These are phyloP conservation scores for Drosophila sordidula DNA, from an alignment of 2,888 invertebrate genomes.

Conservation along the genomic window DNA sequence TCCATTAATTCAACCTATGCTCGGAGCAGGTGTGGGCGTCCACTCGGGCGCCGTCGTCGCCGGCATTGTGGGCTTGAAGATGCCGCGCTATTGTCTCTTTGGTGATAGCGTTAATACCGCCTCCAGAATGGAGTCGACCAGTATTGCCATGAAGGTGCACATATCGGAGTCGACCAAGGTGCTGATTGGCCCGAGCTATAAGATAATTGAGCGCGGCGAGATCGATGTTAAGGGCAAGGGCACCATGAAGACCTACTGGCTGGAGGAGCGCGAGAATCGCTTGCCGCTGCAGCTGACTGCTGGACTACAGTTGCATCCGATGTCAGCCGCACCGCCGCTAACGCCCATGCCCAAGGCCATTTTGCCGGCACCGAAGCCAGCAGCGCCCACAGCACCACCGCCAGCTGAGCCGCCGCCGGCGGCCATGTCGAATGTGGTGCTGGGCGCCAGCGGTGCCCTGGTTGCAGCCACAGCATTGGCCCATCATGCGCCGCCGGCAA, in stretches of 20 bases:
- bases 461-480: constrained; percentile 62
- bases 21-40: constrained; percentile 88
- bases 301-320: constrained; percentile 69
- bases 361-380: constrained; percentile 48
- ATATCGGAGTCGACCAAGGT: constrained; percentile 95
- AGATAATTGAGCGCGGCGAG: constrained; percentile 91
- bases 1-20: not conserved
- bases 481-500: constrained; percentile 44
- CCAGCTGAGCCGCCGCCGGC: constrained; percentile 29
- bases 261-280: constrained; percentile 90
- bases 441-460: constrained; percentile 55
- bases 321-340: constrained; percentile 53
- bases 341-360: constrained; percentile 52
- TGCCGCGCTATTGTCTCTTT: constrained; percentile 90
- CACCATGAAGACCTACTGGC: constrained; percentile 95
- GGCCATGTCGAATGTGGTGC: constrained; percentile 54
- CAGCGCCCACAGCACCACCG: constrained; percentile 19
- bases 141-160: constrained; percentile 97
- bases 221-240: constrained; percentile 97
- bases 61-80: constrained; percentile 96
- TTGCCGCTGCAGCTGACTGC: constrained; percentile 85
- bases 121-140: constrained; percentile 96
- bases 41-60: constrained; percentile 97
- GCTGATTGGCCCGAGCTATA: constrained; percentile 90
- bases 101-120: constrained; percentile 97